phyloP scores from a whole-genome alignment of 2,888 invertebrate species.

The Metellina segmentata region DNA sequence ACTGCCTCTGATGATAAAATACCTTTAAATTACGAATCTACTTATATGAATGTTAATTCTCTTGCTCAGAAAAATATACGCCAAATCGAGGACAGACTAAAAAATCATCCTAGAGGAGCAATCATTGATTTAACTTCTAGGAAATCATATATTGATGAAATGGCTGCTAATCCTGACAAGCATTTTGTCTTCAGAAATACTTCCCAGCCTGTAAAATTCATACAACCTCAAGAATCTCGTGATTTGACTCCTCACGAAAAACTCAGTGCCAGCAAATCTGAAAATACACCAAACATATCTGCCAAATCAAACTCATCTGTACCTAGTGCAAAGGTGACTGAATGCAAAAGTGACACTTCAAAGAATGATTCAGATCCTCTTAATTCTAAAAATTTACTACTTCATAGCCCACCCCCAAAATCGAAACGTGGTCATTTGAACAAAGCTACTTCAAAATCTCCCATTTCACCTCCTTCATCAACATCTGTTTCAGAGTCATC shows the following conservation, averaged over 20 bases:
- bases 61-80: constrained; percentile 74
- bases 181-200: constrained; percentile 67
- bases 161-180: constrained; percentile 34
- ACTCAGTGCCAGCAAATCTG: constrained; percentile 16
- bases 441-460: constrained; percentile 54
- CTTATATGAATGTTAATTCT: constrained; percentile 71
- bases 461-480: constrained; percentile 27
- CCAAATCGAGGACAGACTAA: constrained; percentile 73
- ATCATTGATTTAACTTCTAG: constrained; percentile 77
- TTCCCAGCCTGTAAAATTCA: constrained; percentile 59
- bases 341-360: constrained; percentile 39
- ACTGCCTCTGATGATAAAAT: constrained; percentile 52
- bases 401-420: constrained; percentile 76
- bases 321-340: neutral
- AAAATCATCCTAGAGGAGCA: constrained; percentile 75
- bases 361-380: constrained; percentile 49
- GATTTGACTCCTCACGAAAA: constrained; percentile 62
- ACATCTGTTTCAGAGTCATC: constrained; percentile 11
- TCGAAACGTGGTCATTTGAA: constrained; percentile 68
- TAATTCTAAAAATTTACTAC: constrained; percentile 72
- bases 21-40: constrained; percentile 52
- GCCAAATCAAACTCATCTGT: neutral
- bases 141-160: constrained; percentile 75
- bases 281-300: neutral
- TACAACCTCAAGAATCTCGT: constrained; percentile 57